Evolutionary conservation across 2,113 vertebrate genomes (phyloP).

Genomic region (Dendrocopos noguchii): DNA sequence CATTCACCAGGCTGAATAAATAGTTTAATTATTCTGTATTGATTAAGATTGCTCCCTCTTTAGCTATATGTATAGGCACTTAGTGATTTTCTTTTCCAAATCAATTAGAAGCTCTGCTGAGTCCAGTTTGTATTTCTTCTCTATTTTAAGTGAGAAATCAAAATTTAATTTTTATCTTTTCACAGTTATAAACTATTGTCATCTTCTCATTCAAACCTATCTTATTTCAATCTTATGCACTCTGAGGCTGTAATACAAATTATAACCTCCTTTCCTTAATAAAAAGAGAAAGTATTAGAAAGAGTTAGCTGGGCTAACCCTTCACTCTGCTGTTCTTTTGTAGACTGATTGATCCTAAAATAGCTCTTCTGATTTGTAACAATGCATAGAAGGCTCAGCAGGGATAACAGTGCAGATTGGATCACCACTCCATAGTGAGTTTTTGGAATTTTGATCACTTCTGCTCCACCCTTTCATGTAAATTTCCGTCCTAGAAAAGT

Average conservation of each 20-base stretch:
- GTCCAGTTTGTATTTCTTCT: background rate
- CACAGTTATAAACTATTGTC: background rate
- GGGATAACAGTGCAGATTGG: background rate
- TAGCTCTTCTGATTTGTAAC: background rate
- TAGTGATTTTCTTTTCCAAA: slow-evolving; percentile 1
- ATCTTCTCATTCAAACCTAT: slow-evolving; percentile 39
- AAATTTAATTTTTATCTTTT: background rate
- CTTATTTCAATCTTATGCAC: slow-evolving; percentile 61
- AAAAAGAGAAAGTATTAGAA: slow-evolving; percentile 60
- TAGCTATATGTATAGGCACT: background rate
- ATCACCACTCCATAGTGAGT: background rate
- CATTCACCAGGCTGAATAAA: background rate
- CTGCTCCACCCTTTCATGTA: background rate
- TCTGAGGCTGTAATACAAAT: slow-evolving; percentile 41
- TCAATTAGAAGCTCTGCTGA: background rate
- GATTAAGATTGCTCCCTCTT: background rate
- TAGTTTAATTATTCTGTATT: background rate
- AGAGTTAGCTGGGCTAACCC: slow-evolving; percentile 54
- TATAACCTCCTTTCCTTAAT: slow-evolving; percentile 41
- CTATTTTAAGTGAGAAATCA: background rate
- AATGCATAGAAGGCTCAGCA: background rate
- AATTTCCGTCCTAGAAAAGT: background rate
- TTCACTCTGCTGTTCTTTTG: background rate
- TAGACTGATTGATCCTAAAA: background rate
- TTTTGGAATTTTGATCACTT: background rate